Percentiles rank a stretch among this genome's conserved stretches.
These are phyloP conservation scores for Cheilosia impressa DNA, from an alignment of 2,888 invertebrate genomes.

Conservation along the genomic window DNA sequence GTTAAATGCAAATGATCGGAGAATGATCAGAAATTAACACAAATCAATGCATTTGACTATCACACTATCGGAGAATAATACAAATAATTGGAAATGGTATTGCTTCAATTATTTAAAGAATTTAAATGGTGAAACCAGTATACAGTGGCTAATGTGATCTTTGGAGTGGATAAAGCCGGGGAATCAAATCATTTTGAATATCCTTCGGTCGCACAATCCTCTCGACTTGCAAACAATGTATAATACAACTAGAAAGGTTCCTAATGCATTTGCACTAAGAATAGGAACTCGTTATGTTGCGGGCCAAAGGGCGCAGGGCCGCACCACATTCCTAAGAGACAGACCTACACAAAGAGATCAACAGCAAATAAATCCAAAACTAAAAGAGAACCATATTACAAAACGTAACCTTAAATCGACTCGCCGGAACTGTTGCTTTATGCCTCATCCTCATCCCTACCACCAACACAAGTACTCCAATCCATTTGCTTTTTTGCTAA, in stretches of 20 bases:
- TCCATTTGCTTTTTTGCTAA: constrained; percentile 14
- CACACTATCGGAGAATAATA: too few species aligned
- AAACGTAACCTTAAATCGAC: constrained; percentile 38
- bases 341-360: constrained; percentile 28
- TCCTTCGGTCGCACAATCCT: background rate
- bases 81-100: too few species aligned
- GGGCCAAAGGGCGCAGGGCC: constrained; percentile 30
- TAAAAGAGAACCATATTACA: constrained; percentile 13
- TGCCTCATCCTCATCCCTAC: constrained; percentile 13
- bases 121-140: too few species aligned
- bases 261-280: constrained; percentile 2
- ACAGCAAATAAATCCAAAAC: background rate
- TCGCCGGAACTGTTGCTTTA: constrained; percentile 65
- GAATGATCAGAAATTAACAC: too few species aligned
- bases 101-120: too few species aligned
- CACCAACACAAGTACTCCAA: constrained; percentile 36
- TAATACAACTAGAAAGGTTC: background rate
- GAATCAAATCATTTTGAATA: background rate
- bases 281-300: background rate
- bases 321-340: constrained; percentile 42
- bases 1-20: too few species aligned
- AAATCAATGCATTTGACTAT: too few species aligned
- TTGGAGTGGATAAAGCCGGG: too few species aligned
- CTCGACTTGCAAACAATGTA: background rate
- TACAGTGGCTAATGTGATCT: too few species aligned